Conservation (phyloP, 2,113 vertebrate species). For the Polyodon spathula region DNA sequence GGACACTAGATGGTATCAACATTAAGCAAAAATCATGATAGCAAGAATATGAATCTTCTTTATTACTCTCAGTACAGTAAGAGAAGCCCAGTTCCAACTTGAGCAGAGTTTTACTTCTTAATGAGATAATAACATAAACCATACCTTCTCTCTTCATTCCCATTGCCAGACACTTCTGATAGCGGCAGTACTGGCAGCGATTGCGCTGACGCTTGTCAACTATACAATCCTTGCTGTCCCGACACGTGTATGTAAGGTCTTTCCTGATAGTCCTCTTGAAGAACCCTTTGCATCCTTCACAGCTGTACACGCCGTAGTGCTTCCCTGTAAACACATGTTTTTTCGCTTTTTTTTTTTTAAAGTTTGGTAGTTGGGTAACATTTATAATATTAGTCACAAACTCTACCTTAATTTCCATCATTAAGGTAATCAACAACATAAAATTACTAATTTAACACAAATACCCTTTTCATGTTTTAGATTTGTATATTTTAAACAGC, state of each 20-base stretch:
- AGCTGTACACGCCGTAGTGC: slow-evolving; percentile 71
- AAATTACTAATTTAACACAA: no score
- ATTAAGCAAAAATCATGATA: no score
- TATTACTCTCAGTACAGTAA: no score
- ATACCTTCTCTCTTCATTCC: slow-evolving; percentile 73
- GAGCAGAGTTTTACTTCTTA: no score
- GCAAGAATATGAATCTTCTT: no score
- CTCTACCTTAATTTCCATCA: no score
- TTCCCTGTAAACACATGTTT: slow-evolving; percentile 63
- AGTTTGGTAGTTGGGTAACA: neutral
- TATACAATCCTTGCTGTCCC: slow-evolving; percentile 67
- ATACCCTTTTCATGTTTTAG: no score
- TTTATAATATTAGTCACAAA: neutral
- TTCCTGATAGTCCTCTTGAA: slow-evolving; percentile 69
- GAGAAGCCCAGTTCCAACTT: no score
- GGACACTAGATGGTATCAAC: no score
- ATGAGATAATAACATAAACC: neutral
- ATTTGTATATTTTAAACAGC: no score
- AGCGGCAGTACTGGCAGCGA: slow-evolving; percentile 71
- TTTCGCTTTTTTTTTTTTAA: no score
- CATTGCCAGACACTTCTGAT: slow-evolving; percentile 70
- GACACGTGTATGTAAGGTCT: slow-evolving; percentile 67
- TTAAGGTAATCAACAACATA: no score
- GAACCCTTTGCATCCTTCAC: slow-evolving; percentile 70
- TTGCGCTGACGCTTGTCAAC: slow-evolving; percentile 71